Evolutionary conservation across 2,113 vertebrate genomes (phyloP), one percentile per base, ranked within the genome.

Genomic region (Crypturellus undulatus): DNA sequence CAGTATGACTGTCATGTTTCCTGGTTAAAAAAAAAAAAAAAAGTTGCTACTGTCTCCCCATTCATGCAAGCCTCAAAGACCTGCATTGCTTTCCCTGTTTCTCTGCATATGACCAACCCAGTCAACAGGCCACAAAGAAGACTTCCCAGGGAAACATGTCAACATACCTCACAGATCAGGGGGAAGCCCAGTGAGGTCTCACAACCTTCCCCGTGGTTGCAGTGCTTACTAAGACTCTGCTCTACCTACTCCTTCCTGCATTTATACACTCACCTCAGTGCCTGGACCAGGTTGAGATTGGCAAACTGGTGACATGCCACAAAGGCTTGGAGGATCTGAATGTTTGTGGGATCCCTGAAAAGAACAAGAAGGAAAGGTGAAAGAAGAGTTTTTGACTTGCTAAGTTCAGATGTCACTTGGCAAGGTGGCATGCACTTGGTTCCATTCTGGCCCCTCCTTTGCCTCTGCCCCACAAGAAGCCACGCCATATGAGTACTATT

Each of bases 251-350:
- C 8, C 3, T 0, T 28, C 20, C 7, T 3, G 12, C 47, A 38
- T 0, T 42, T 52, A 0, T 6, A 64, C 20, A 45, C 98, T 98
- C 70, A 99, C 99, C 99, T 98, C 75, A 99, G 97, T 1, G 99
- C 99, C 96, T 99, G 99, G 24, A 99, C 99, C 18, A 99, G 97
- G 96, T 99, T 99, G 76, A 99, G 99, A 94, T 99, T 98, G 18
- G 98, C 98, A 88, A 99, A 99, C 92, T 99, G 98, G 12, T 99
- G 99, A 82, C 99, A 98, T 24, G 98, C 98, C 92, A 99, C 99
- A 18, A 99, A 99, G 59, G 98, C 98, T 93, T 99, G 99, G 42
- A 99, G 98, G 60, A 99, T 98, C 97, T 99, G 97, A 52, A 99
- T 98, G 95, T 99, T 98, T 84, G 97, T 78, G 26, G 98, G 97